phyloP scores from a whole-genome alignment of 2,888 invertebrate species.

The Luffia ferchaultella region DNA sequence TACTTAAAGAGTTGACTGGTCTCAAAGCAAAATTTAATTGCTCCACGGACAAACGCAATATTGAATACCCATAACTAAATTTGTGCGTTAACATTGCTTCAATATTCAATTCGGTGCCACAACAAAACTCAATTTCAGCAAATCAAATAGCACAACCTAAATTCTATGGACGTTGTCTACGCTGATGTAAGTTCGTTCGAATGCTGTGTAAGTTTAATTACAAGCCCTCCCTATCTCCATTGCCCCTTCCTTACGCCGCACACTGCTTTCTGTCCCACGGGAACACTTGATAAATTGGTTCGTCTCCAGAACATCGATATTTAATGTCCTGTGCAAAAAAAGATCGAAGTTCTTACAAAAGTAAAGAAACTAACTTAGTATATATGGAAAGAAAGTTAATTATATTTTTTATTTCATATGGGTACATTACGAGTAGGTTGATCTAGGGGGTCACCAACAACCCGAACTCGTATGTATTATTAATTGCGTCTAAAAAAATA shows the following conservation, averaged over 20 bases:
- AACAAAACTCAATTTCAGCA: slow-evolving; percentile 22
- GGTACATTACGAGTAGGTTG: no score
- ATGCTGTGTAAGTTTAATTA: slow-evolving; percentile 49
- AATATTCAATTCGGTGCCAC: neutral
- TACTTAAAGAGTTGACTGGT: no score
- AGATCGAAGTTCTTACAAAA: neutral
- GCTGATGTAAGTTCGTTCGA: slow-evolving; percentile 38
- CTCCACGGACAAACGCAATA: no score
- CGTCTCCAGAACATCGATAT: slow-evolving; percentile 1
- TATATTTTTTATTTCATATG: no score
- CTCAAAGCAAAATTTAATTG: no score
- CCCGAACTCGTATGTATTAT: no score
- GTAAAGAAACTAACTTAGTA: neutral
- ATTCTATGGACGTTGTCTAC: slow-evolving; percentile 3
- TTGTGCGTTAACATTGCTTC: no score
- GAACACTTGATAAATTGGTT: slow-evolving; percentile 5
- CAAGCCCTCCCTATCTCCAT: slow-evolving; percentile 29
- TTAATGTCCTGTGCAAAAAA: neutral
- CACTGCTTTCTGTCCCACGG: slow-evolving; percentile 21
- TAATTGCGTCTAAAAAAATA: no score
- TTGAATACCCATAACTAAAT: no score
- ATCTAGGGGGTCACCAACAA: neutral
- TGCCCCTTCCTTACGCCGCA: slow-evolving; percentile 23
- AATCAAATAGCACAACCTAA: neutral
- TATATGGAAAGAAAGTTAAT: no score